Percentiles rank a stretch among this genome's conserved stretches.
Evolutionary conservation across 2,113 vertebrate genomes (phyloP).

Genomic region (Pyxicephalus adspersus): DNA sequence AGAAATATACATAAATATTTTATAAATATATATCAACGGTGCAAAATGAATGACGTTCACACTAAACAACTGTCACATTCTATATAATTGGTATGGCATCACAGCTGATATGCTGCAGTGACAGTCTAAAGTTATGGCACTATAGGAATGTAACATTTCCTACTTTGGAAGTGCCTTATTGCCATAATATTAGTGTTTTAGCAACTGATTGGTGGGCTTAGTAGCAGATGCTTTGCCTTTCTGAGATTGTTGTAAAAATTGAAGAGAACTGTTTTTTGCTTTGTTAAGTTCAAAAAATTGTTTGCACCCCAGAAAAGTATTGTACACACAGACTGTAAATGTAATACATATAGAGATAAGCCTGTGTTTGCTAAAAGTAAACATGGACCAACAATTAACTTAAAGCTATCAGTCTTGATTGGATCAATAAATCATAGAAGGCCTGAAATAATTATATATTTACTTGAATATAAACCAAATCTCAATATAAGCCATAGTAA

Average conservation of each 20-base stretch:
- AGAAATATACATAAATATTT: constrained; percentile 41
- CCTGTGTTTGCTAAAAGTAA: too few relatives aligned
- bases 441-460: too few relatives aligned
- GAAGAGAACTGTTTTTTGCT: not conserved
- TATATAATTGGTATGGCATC: constrained; percentile 28
- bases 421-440: too few relatives aligned
- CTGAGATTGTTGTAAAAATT: not conserved
- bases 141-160: constrained; percentile 24
- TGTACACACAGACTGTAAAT: constrained; percentile 20
- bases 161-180: constrained; percentile 48
- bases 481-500: too few relatives aligned
- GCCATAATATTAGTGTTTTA: constrained; percentile 48
- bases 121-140: constrained; percentile 42
- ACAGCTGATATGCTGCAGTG: constrained; percentile 6
- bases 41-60: constrained; percentile 42
- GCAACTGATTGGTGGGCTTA: constrained; percentile 37
- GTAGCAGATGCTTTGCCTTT: constrained; percentile 8
- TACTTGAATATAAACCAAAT: too few relatives aligned
- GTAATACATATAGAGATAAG: constrained; percentile 7
- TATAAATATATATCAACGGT: constrained; percentile 44
- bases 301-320: constrained; percentile 33
- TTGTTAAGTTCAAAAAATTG: constrained; percentile 2
- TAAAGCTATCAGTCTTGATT: too few relatives aligned
- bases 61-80: constrained; percentile 27
- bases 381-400: too few relatives aligned